Evolutionary conservation across 1,140 invertebrate genomes (phyloP).

Genomic region (Sminthurides bifidus): DNA sequence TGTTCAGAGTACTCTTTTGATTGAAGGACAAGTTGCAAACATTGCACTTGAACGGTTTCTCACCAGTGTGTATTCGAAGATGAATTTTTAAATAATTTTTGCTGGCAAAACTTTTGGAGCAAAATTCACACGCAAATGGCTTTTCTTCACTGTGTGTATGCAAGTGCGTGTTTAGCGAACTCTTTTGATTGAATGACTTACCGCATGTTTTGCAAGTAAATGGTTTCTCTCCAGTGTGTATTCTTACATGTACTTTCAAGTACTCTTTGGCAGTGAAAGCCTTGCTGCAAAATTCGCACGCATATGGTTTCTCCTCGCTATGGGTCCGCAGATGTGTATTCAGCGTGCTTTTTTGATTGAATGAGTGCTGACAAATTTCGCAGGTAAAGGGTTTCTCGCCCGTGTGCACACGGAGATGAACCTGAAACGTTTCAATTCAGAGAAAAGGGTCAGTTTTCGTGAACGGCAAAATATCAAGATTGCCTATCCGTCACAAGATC

Average conservation of each 20-base stretch:
- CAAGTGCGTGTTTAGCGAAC: slow-evolving; percentile 10
- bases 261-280: slow-evolving; percentile 14
- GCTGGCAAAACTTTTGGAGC: slow-evolving; percentile 5
- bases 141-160: slow-evolving; percentile 7
- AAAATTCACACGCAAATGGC: slow-evolving; percentile 6
- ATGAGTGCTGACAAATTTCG: slow-evolving; percentile 17
- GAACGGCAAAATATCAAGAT: too few species aligned
- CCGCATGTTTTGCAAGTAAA: slow-evolving; percentile 15
- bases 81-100: slow-evolving; percentile 15
- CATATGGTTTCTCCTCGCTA: slow-evolving; percentile 13
- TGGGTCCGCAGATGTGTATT: slow-evolving; percentile 19
- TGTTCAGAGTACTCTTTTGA: slow-evolving; percentile 16
- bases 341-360: slow-evolving; percentile 19
- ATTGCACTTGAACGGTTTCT: slow-evolving; percentile 19
- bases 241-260: slow-evolving; percentile 15
- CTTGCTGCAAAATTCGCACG: slow-evolving; percentile 16
- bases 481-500: too few species aligned
- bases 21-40: slow-evolving; percentile 14
- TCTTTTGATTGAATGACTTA: slow-evolving; percentile 21
- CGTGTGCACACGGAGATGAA: slow-evolving; percentile 19
- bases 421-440: too few species aligned
- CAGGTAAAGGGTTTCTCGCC: slow-evolving; percentile 21
- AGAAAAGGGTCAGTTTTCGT: too few species aligned
- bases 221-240: slow-evolving; percentile 20
- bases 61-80: slow-evolving; percentile 17